Percentiles rank a stretch among this genome's conserved stretches.
phyloP scores from a whole-genome alignment of 2,113 vertebrate species.

The Hemibates koningsi region DNA sequence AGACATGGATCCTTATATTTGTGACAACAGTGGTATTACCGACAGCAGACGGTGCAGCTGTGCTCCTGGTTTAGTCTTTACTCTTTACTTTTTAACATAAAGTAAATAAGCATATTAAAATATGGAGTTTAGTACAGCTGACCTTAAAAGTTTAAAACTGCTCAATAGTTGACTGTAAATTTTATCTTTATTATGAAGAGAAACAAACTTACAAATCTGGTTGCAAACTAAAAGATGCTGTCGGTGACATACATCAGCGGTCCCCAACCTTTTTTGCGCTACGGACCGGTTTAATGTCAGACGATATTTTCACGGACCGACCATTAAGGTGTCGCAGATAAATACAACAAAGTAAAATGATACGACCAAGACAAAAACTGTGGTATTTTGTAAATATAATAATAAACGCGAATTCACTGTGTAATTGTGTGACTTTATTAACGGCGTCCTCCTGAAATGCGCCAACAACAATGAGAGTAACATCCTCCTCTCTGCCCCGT shows the following conservation, averaged over 20 bases:
- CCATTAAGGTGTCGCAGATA: neutral
- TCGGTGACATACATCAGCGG: neutral
- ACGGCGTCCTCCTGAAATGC: rapidly evolving
- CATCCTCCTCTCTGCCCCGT: neutral
- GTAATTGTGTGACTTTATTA: neutral
- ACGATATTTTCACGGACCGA: rapidly evolving
- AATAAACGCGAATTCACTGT: rapidly evolving
- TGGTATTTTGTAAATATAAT: neutral
- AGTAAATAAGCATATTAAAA: neutral
- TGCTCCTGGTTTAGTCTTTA: neutral
- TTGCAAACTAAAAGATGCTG: neutral
- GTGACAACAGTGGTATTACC: neutral
- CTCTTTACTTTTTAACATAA: neutral
- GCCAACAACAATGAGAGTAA: neutral
- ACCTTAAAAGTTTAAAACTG: neutral
- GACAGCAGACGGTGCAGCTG: neutral
- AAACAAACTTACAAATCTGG: neutral
- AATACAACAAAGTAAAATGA: neutral
- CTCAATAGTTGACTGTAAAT: neutral
- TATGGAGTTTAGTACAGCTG: neutral
- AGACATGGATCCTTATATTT: neutral
- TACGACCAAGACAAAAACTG: rapidly evolving
- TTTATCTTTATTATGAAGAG: neutral
- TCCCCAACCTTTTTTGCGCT: rapidly evolving
- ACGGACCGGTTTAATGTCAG: neutral